Percentiles rank a stretch among this genome's conserved stretches.
These are phyloP conservation scores for Solenodon paradoxus DNA, from an alignment of 2,113 vertebrate species.

Conservation along the genomic window DNA sequence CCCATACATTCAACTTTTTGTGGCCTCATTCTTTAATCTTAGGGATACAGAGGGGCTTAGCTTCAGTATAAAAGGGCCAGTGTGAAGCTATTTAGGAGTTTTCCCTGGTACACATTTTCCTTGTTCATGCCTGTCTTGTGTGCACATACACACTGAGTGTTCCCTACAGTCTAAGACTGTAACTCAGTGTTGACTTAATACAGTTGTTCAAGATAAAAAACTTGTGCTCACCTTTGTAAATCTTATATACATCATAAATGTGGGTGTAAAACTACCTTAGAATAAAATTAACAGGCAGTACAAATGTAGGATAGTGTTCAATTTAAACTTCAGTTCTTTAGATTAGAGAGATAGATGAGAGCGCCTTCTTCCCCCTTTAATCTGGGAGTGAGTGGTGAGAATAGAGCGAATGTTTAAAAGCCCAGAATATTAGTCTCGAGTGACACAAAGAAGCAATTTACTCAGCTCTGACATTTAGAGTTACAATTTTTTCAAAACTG, in stretches of 20 bases:
- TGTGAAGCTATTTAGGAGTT: neutral
- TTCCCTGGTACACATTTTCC: neutral
- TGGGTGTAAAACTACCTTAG: neutral
- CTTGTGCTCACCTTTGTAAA: neutral
- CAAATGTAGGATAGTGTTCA: too few species aligned
- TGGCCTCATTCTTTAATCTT: neutral
- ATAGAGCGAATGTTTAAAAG: neutral
- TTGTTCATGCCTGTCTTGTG: neutral
- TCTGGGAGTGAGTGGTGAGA: neutral
- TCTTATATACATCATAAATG: neutral
- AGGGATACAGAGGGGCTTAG: neutral
- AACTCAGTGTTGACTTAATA: neutral
- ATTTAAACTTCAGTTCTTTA: neutral
- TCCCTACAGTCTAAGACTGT: neutral
- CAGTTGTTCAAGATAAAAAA: neutral
- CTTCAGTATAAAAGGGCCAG: neutral
- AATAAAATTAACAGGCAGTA: conserved; percentile 9
- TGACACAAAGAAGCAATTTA: conserved; percentile 19
- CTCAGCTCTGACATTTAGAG: conserved; percentile 46
- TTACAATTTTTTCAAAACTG: conserved; percentile 55
- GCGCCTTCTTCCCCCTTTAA: neutral
- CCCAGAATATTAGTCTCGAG: neutral
- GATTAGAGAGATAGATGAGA: neutral
- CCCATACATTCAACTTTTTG: neutral
- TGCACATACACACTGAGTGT: neutral